A percentile compares a stretch with the other conserved stretches of the same genome.
These are phyloP conservation scores for Orthosia gothica DNA, from an alignment of 2,888 invertebrate genomes.

Conservation along the genomic window DNA sequence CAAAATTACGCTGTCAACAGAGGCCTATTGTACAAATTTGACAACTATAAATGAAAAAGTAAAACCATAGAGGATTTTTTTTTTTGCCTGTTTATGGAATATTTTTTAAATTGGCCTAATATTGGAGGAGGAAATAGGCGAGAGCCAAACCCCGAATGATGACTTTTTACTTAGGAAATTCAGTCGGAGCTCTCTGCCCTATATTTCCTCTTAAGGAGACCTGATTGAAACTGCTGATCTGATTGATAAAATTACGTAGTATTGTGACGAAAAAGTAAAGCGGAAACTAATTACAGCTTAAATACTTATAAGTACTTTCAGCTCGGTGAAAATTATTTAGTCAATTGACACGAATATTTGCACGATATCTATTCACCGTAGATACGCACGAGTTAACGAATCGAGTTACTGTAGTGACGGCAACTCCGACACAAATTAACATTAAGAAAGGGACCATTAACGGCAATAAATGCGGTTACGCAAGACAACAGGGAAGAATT, in stretches of 20 bases:
- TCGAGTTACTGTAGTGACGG: slow-evolving; percentile 73
- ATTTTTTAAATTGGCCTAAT: too few relatives aligned
- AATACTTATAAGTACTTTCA: slow-evolving; percentile 26
- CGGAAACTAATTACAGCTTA: slow-evolving; percentile 38
- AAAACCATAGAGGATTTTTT: too few relatives aligned
- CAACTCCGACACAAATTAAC: slow-evolving; percentile 80
- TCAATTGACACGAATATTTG: slow-evolving; percentile 45
- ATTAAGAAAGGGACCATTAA: slow-evolving; percentile 86
- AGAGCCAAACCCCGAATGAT: too few relatives aligned
- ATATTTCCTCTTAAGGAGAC: not conserved
- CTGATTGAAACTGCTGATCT: not conserved
- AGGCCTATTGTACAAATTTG: too few relatives aligned
- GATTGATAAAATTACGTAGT: not conserved
- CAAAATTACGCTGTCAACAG: too few relatives aligned
- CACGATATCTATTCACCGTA: slow-evolving; percentile 55
- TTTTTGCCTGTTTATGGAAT: too few relatives aligned
- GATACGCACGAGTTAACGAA: slow-evolving; percentile 65
- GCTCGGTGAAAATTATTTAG: slow-evolving; percentile 36
- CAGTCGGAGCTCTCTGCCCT: too few relatives aligned
- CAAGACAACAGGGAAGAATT: slow-evolving; percentile 87
- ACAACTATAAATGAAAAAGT: too few relatives aligned
- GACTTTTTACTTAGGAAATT: too few relatives aligned
- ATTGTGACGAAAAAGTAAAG: not conserved
- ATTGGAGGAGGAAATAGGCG: too few relatives aligned
- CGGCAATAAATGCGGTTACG: slow-evolving; percentile 89